Base-by-base conservation (phyloP, 2,888 invertebrate genomes). In the Acanthacorydalis orientalis region DNA sequence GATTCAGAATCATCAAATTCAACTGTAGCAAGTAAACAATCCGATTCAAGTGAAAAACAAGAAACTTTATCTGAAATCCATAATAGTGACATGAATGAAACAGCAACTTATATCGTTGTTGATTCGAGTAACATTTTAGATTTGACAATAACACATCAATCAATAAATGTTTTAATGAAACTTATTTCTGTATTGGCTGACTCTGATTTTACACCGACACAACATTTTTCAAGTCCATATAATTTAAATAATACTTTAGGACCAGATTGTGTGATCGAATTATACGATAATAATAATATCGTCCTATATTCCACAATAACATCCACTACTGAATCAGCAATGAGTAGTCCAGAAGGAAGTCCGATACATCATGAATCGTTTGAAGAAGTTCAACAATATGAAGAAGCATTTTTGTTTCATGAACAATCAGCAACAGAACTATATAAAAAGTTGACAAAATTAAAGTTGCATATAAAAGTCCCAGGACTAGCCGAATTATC, bases 51-150 rank as follows among this genome's bases (percentile, higher is more conserved):
- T 43, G 14, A n/a, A 43, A 14, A 44, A 44, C 44, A 41, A 23
- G 16, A 41, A 14, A 10, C 9, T 4, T 4, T 14, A n/a, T 14
- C 14, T 31, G 14, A 44, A 12, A n/a, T 14, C 14, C 16, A 14
- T 34, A n/a, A 33, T 43, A 15, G 8, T 43, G 9, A 10, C 9
- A 8, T 23, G 4, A 32, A 14, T 12, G 60, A 59, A 42, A 65
- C 62, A 42, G 80, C 84, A 43, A 77, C 77, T 0, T 84, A 84
- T 60, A 57, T 86, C 7, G 67, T 83, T 45, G 57, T 86, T 4
- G 79, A 81, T 52, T 77, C 82, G 0, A 72, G 76, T 44, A 79
- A 83, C 51, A 67, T 70, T 41, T 65, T 87, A 4, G 76, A 81
- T 54, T 55, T 84, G 2, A 82, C 82, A 0, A 57, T 86, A 31